These are phyloP conservation scores for Kryptopterus vitreolus DNA, from an alignment of 2,797 vertebrate genomes.

Conservation along the genomic window DNA sequence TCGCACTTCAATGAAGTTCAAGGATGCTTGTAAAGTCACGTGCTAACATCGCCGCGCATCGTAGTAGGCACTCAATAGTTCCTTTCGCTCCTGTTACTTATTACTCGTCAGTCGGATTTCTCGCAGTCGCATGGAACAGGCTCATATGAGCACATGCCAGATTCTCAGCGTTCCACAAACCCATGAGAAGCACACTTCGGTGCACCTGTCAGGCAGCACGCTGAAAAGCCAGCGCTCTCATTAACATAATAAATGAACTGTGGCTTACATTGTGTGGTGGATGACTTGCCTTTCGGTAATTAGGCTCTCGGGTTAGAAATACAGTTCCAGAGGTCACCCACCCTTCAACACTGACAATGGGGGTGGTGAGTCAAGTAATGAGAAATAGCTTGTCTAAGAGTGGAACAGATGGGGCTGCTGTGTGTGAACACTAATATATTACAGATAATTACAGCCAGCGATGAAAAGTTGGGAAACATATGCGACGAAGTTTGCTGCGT, in stretches of 20 bases:
- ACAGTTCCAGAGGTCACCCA: conserved; percentile 52
- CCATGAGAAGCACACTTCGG: conserved; percentile 30
- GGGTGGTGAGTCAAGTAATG: conserved; percentile 54
- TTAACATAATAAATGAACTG: conserved; percentile 60
- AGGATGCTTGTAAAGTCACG: conserved; percentile 37
- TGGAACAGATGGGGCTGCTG: conserved; percentile 56
- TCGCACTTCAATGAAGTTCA: conserved; percentile 42
- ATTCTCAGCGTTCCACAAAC: conserved; percentile 56
- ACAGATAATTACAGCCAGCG: conserved; percentile 51
- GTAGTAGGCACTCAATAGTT: conserved; percentile 19
- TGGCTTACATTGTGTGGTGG: conserved; percentile 50
- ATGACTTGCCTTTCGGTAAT: conserved; percentile 56
- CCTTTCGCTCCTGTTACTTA: conserved; percentile 28
- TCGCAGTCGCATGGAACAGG: conserved; percentile 51
- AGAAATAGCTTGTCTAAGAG: conserved; percentile 55
- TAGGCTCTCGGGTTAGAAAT: conserved; percentile 53
- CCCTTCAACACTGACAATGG: conserved; percentile 55
- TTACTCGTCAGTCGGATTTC: conserved; percentile 28
- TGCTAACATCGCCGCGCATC: conserved; percentile 29
- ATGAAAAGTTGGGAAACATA: conserved; percentile 44
- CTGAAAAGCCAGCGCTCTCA: conserved; percentile 47
- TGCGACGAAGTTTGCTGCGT: conserved; percentile 24
- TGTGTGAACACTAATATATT: conserved; percentile 53
- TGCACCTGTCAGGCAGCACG: conserved; percentile 44
- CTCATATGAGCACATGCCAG: conserved; percentile 33